A percentile compares a stretch with the other conserved stretches of the same genome.
Evolutionary conservation across 1,140 invertebrate species (phyloP).

Genomic region (Ruditapes philippinarum): DNA sequence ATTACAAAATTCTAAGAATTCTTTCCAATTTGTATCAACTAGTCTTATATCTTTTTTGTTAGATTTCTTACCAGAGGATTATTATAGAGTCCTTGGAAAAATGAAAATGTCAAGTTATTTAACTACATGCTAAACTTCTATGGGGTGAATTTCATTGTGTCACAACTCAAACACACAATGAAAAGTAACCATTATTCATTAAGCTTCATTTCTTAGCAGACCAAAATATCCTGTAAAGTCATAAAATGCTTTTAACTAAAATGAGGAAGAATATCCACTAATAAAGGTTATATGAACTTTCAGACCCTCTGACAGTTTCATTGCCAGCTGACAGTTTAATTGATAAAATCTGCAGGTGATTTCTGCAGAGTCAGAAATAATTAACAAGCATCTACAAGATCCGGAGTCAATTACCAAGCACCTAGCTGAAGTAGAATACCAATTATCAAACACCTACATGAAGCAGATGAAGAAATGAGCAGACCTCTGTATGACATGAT

Average conservation of each 20-base stretch:
- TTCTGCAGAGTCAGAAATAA: constrained; percentile 57
- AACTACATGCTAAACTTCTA: too few species aligned
- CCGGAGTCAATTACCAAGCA: constrained; percentile 55
- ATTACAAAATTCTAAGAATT: too few species aligned
- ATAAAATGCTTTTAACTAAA: background rate
- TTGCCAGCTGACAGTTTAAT: constrained; percentile 57
- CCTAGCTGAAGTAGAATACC: constrained; percentile 44
- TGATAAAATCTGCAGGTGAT: constrained; percentile 44
- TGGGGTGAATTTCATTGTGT: background rate
- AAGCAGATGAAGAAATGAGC: constrained; percentile 18
- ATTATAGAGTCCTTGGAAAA: too few species aligned
- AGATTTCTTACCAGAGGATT: too few species aligned
- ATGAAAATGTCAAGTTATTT: too few species aligned
- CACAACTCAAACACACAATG: background rate
- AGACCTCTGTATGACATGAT: constrained; percentile 54
- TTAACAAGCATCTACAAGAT: constrained; percentile 51
- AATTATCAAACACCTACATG: constrained; percentile 53
- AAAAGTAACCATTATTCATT: background rate
- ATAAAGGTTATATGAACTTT: background rate
- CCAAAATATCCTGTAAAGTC: background rate
- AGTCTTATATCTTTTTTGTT: too few species aligned
- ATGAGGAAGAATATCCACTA: background rate
- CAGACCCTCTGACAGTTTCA: constrained; percentile 47
- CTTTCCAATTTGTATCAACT: too few species aligned
- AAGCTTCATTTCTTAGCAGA: background rate